A percentile compares a stretch with the other conserved stretches of the same genome.
phyloP scores from a whole-genome alignment of 2,113 vertebrate genomes.

The Petrocephalus microphthalmus region DNA sequence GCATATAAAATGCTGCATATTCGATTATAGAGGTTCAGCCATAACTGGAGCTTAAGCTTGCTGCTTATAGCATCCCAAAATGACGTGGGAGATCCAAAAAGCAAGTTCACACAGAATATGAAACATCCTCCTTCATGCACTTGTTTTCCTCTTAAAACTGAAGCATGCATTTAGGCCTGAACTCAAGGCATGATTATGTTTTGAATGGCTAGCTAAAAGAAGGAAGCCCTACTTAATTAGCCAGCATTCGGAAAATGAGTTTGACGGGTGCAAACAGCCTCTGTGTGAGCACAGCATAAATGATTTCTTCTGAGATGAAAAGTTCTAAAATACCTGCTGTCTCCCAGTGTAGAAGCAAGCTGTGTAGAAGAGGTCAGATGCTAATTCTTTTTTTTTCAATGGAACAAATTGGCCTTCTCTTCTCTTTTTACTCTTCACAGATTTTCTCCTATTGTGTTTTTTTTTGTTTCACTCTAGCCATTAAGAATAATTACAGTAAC shows the following conservation, averaged over 20 bases:
- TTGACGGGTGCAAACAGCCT: conserved; percentile 26
- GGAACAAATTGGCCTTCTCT: conserved; percentile 19
- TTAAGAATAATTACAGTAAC: background rate
- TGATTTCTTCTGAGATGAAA: conserved; percentile 34
- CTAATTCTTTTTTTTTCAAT: conserved; percentile 27
- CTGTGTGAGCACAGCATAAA: conserved; percentile 39
- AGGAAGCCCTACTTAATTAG: conserved; percentile 45
- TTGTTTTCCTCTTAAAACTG: background rate
- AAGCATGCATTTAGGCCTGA: background rate
- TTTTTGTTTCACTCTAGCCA: conserved; percentile 7
- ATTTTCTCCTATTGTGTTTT: background rate
- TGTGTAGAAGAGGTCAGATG: background rate
- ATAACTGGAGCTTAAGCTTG: background rate
- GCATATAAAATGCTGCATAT: background rate
- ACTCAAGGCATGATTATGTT: background rate
- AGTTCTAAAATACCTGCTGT: conserved; percentile 32
- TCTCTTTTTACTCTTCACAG: background rate
- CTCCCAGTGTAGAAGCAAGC: background rate
- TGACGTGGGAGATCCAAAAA: background rate
- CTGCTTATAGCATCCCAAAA: background rate
- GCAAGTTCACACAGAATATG: background rate
- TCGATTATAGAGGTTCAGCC: background rate
- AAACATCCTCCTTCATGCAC: background rate
- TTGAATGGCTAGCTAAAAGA: conserved; percentile 28
- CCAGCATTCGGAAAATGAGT: conserved; percentile 14